Evolutionary conservation across 2,113 vertebrate species (phyloP).

Genomic region (Albula goreensis): DNA sequence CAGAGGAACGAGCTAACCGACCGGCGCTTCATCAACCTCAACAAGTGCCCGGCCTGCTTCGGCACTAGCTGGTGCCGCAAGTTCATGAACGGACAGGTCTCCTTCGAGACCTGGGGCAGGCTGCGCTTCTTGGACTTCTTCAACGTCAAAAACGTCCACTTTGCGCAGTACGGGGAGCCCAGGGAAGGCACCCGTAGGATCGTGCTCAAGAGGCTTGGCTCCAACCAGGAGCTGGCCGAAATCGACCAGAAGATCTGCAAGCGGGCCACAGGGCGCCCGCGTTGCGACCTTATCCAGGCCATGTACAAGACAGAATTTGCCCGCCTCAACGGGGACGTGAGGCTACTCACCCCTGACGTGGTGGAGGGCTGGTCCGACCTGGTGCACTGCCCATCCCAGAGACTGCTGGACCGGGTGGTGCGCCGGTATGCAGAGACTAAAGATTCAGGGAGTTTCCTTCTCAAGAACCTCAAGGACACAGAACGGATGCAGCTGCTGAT

Average conservation of each 20-base stretch:
- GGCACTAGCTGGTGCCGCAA: slow-evolving; percentile 99
- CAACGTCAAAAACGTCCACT: slow-evolving; percentile 98
- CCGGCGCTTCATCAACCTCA: slow-evolving; percentile 91
- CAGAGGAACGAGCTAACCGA: slow-evolving; percentile 97
- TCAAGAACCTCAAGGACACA: slow-evolving; percentile 96
- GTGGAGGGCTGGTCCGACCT: slow-evolving; percentile 98
- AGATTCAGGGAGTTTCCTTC: slow-evolving; percentile 96
- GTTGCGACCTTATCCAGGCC: slow-evolving; percentile 93
- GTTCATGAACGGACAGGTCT: slow-evolving; percentile 96
- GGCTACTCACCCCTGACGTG: slow-evolving; percentile 93
- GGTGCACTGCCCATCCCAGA: slow-evolving; percentile 97
- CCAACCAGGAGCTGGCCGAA: slow-evolving; percentile 91
- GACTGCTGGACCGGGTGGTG: slow-evolving; percentile 93
- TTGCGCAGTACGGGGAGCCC: slow-evolving; percentile 95
- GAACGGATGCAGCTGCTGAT: slow-evolving; percentile 98
- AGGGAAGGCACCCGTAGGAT: slow-evolving; percentile 91
- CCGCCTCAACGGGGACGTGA: slow-evolving; percentile 92
- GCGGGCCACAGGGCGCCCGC: slow-evolving; percentile 88
- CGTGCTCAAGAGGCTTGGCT: slow-evolving; percentile 93
- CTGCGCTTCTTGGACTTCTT: slow-evolving; percentile 93
- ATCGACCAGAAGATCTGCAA: slow-evolving; percentile 98
- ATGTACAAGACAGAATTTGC: slow-evolving; percentile 96
- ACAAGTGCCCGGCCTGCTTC: slow-evolving; percentile 94
- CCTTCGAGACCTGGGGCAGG: slow-evolving; percentile 93
- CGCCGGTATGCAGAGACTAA: slow-evolving; percentile 96